Base-by-base conservation (phyloP, 2,113 vertebrate genomes). In the Corythornis vintsioides region DNA sequence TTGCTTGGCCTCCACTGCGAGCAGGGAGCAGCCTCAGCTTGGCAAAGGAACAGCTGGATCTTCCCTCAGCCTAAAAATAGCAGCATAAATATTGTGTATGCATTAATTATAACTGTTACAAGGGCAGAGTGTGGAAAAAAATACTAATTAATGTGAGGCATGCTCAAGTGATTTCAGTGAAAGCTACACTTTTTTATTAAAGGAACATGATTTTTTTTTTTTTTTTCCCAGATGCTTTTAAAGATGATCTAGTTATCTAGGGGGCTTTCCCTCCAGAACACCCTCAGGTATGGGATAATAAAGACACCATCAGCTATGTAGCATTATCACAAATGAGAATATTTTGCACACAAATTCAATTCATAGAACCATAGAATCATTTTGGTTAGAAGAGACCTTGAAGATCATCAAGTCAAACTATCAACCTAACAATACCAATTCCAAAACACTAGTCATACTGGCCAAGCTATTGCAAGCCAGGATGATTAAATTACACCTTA, bases 21-120 rank as follows among this genome's bases (percentile, higher is more conserved):
- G 56, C 53, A 63, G 72, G 31, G 61, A 83, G 42, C 83, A 76
- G 25, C 15, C 7, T 71, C 56, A 43, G 18, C 64, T 75, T 70
- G 14, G 35, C 67, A 70, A 79, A 91, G 84, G 71, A 92, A 85
- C 66, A 89, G 81, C 57, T 83, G 75, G n/a, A 79, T 92, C 42
- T 93, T 94, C 48, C 71, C 70, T 72, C 48, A 59, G 13, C 31
- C 77, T 91, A 88, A 95, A 83, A 96, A 78, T 72, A 76, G 55
- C 13, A 7, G 40, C 47, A 29, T 86, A 90, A 89, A 88, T 86
- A 61, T 28, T 52, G 35, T 69, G 82, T 63, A 38, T 0, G 15
- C 22, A 64, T 78, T 88, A 83, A 90, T 92, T 88, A 69, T 48
- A 92, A 61, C 67, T 22, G 63, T 77, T 80, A 77, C 59, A 88